Evolutionary conservation across 1,140 invertebrate genomes (phyloP).

Genomic region (Luehdorfia chinensis): DNA sequence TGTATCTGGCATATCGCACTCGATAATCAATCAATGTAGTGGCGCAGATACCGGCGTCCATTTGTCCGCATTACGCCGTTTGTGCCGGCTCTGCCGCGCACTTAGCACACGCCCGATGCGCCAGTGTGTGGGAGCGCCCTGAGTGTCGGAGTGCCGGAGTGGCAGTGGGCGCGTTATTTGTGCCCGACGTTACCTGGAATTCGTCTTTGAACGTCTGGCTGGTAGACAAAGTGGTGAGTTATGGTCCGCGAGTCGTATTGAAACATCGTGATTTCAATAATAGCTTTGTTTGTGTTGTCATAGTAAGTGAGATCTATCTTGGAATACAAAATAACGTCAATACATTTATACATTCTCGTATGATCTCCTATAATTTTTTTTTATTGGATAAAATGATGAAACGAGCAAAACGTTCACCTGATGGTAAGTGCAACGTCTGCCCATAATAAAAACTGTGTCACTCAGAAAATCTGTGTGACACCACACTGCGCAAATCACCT

Average conservation of each 20-base stretch:
- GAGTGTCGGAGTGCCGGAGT: slow-evolving; percentile 1
- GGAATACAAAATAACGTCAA: too few species aligned
- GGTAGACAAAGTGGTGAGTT: not conserved
- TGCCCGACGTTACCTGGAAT: not conserved
- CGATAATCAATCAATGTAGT: slow-evolving; percentile 47
- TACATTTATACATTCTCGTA: too few species aligned
- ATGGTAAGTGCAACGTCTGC: too few species aligned
- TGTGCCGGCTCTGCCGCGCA: slow-evolving; percentile 8
- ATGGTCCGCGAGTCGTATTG: not conserved
- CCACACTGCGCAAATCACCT: too few species aligned
- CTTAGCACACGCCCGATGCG: too few species aligned
- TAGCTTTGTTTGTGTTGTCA: too few species aligned
- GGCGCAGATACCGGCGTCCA: slow-evolving; percentile 14
- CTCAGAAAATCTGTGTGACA: too few species aligned
- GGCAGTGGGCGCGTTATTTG: not conserved
- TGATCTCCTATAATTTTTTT: too few species aligned
- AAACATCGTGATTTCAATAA: not conserved
- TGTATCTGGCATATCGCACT: slow-evolving; percentile 37
- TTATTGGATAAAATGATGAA: too few species aligned
- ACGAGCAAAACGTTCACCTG: too few species aligned
- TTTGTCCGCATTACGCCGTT: slow-evolving; percentile 7
- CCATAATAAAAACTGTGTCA: too few species aligned
- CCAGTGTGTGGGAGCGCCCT: slow-evolving; percentile 2
- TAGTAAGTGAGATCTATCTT: too few species aligned
- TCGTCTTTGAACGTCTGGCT: not conserved